Base-by-base conservation (phyloP, 2,797 vertebrate species). In the Sebastes steindachneri region DNA sequence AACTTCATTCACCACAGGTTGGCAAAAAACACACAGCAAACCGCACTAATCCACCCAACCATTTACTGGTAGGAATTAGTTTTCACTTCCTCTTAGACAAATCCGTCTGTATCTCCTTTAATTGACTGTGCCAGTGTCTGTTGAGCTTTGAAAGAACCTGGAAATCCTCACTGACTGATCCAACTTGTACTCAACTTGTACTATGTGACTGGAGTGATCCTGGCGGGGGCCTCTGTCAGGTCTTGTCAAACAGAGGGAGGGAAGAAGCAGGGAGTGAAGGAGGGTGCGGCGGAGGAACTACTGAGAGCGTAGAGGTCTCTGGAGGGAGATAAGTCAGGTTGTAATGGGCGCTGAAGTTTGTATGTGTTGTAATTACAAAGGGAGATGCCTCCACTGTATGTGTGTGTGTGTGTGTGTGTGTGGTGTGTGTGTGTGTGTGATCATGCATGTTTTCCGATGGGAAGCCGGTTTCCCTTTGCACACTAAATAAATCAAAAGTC, bases 401-500 rank as follows among this genome's bases (percentile, higher is more conserved):
- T 82, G 68, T 51, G 60, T 73, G 59, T 45, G 45, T 74, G 71
- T 26, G 11, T 33, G 53, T 29, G n/a, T 33, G 58, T 10, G 55
- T 29, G 17, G 45, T 6, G 28, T 6, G 28, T 29, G 28, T 51
- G 75, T 66, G 79, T 81, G 83, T 77, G 84, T 68, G 83, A 75
- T 73, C 25, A 3, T 55, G 80, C 51, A 77, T 79, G 84, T 86
- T 91, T 92, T 93, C 92, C 86, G 78, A 90, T 89, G 93, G 88
- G 51, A 86, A 89, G 81, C 78, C 85, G 74, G 87, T 90, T 91
- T 95, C 83, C 86, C 86, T 87, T 75, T 89, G 85, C 84, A 82
- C 85, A 87, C 91, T 78, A 91, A 92, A 94, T 93, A 91, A 91
- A 92, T 95, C 93, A 93, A 41, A 89, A 84, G 90, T 89, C 88